These are phyloP conservation scores for Mactromeris polynyma DNA, from an alignment of 2,888 invertebrate species.

Conservation along the genomic window DNA sequence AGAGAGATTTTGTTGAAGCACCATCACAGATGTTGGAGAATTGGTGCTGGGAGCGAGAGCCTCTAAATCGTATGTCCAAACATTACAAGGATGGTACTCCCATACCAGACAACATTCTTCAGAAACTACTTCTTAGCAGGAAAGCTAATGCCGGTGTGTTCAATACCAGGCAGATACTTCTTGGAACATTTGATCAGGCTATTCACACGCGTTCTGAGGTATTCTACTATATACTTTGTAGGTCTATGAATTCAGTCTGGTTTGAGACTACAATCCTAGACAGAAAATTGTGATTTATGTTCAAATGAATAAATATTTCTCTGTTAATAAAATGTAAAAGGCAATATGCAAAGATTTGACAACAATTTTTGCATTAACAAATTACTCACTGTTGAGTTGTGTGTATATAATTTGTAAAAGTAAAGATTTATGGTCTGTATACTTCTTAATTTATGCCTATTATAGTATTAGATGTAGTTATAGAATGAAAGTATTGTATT, in stretches of 20 bases:
- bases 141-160: slow-evolving; percentile 88
- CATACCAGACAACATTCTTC: slow-evolving; percentile 87
- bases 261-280: too few relatives aligned
- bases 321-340: too few relatives aligned
- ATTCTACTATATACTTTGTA: neutral
- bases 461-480: neutral
- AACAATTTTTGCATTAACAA: too few relatives aligned
- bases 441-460: neutral
- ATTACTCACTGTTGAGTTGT: too few relatives aligned
- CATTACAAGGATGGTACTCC: slow-evolving; percentile 87
- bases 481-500: neutral
- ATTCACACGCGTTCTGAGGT: slow-evolving; percentile 86
- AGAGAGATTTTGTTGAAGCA: slow-evolving; percentile 89
- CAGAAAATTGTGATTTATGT: too few relatives aligned
- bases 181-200: slow-evolving; percentile 88
- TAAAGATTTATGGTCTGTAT: too few relatives aligned
- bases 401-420: too few relatives aligned
- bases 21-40: slow-evolving; percentile 89
- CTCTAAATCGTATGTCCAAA: slow-evolving; percentile 87
- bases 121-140: slow-evolving; percentile 87
- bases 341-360: too few relatives aligned
- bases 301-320: too few relatives aligned
- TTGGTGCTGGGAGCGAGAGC: slow-evolving; percentile 88
- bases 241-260: too few relatives aligned
- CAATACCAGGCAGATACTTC: slow-evolving; percentile 88